Conservation (phyloP, 1,140 invertebrate genomes). For the Trachymyrmex cornetzi region DNA sequence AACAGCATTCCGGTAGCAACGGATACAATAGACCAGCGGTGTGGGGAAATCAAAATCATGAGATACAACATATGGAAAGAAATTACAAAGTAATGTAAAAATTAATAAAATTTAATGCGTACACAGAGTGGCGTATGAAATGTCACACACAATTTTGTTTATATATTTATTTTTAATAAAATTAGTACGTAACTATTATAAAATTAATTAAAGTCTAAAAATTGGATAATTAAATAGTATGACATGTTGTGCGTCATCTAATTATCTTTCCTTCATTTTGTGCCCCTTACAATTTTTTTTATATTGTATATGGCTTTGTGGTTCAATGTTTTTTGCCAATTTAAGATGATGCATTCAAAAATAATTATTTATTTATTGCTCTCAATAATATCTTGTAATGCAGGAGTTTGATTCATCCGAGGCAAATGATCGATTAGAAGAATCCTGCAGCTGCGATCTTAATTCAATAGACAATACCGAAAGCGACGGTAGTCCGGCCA, state of each 20-base stretch:
- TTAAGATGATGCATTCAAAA: neutral
- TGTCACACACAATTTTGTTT: too few species aligned
- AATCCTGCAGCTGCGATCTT: slow-evolving; percentile 88
- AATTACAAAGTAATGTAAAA: slow-evolving; percentile 81
- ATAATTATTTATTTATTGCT: neutral
- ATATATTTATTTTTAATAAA: too few species aligned
- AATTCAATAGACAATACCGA: slow-evolving; percentile 87
- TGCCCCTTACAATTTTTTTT: neutral
- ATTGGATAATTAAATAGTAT: too few species aligned
- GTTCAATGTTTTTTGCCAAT: neutral
- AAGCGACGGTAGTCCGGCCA: slow-evolving; percentile 87
- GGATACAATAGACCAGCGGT: slow-evolving; percentile 81
- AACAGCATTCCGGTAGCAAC: slow-evolving; percentile 87
- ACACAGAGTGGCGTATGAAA: too few species aligned
- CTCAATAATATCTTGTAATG: neutral
- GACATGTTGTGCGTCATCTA: too few species aligned
- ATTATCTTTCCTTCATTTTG: neutral
- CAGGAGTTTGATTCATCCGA: slow-evolving; percentile 84
- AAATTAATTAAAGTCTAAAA: too few species aligned
- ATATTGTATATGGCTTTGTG: neutral
- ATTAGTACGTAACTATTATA: too few species aligned
- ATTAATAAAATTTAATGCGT: neutral
- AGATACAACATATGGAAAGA: slow-evolving; percentile 84
- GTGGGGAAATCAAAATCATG: slow-evolving; percentile 84
- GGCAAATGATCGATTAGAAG: slow-evolving; percentile 82